phyloP scores from a whole-genome alignment of 2,888 invertebrate species.

The Drosophila aldrichi region DNA sequence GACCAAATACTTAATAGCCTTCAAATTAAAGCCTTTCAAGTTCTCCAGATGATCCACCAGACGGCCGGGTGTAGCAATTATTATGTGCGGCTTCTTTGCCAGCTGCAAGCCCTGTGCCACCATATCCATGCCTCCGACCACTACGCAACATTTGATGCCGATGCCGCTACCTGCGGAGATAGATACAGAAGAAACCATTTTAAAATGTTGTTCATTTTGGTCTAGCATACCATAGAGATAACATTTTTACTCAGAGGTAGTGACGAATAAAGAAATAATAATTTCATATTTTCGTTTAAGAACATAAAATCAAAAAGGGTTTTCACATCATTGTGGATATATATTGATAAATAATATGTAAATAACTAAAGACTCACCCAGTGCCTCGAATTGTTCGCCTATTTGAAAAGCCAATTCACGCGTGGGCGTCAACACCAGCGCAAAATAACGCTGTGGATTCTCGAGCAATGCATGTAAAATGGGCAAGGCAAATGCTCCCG shows the following conservation, averaged over 20 bases:
- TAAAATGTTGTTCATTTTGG: neutral
- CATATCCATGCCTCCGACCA: conserved; percentile 99
- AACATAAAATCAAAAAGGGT: conserved; percentile 67
- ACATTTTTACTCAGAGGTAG: conserved; percentile 82
- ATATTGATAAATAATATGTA: neutral
- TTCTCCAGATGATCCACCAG: conserved; percentile 98
- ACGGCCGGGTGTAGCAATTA: conserved; percentile 98
- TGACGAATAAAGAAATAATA: conserved; percentile 82
- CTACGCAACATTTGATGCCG: conserved; percentile 97
- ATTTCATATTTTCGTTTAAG: conserved; percentile 73
- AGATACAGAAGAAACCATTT: neutral
- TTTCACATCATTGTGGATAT: conserved; percentile 75
- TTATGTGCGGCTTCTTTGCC: conserved; percentile 98
- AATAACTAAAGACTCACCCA: conserved; percentile 88
- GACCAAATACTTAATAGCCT: conserved; percentile 95
- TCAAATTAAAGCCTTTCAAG: conserved; percentile 98
- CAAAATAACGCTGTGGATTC: conserved; percentile 97
- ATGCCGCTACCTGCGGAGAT: conserved; percentile 90
- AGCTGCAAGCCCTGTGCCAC: conserved; percentile 95
- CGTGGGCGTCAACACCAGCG: conserved; percentile 97
- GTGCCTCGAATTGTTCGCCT: conserved; percentile 98
- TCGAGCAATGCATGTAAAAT: conserved; percentile 96
- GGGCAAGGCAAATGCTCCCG: conserved; percentile 98
- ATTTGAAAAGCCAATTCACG: conserved; percentile 99
- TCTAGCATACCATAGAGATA: fast-evolving